phyloP scores from a whole-genome alignment of 2,113 vertebrate genomes.

The Brachypteracias leptosomus region DNA sequence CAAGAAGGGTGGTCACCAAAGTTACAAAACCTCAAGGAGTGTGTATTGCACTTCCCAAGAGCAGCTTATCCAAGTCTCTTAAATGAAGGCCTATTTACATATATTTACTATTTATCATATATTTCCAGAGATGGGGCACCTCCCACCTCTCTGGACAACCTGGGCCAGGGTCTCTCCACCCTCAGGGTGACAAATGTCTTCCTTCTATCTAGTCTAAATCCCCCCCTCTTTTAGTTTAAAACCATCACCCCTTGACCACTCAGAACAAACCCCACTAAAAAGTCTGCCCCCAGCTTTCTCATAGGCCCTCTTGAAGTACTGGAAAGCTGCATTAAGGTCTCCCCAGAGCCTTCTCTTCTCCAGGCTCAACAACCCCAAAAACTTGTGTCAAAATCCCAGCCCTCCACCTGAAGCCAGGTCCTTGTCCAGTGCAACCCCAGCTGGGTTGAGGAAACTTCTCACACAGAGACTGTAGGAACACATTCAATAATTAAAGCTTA shows the following conservation, averaged over 20 bases:
- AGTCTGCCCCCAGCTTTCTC: neutral
- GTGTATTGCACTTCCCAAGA: neutral
- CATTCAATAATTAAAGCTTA: neutral
- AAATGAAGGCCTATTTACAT: neutral
- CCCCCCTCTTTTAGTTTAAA: too few relatives aligned
- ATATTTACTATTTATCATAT: neutral
- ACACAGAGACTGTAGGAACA: neutral
- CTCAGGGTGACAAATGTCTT: neutral
- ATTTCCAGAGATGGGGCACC: too few relatives aligned
- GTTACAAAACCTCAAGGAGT: neutral
- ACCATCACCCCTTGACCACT: neutral
- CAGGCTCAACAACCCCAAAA: neutral
- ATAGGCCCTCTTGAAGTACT: neutral
- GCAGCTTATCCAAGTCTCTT: neutral
- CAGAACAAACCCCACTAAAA: neutral
- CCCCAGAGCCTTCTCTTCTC: neutral
- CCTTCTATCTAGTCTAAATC: neutral
- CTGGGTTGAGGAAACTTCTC: rapidly evolving
- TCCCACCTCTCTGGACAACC: too few relatives aligned
- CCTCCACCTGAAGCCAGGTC: neutral
- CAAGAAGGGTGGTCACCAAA: neutral
- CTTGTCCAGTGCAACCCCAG: neutral
- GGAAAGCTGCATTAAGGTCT: neutral
- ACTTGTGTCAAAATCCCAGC: neutral
- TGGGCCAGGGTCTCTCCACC: too few relatives aligned